These are phyloP conservation scores for Rhynchopsitta pachyrhyncha DNA, from an alignment of 2,113 vertebrate species.

Conservation along the genomic window DNA sequence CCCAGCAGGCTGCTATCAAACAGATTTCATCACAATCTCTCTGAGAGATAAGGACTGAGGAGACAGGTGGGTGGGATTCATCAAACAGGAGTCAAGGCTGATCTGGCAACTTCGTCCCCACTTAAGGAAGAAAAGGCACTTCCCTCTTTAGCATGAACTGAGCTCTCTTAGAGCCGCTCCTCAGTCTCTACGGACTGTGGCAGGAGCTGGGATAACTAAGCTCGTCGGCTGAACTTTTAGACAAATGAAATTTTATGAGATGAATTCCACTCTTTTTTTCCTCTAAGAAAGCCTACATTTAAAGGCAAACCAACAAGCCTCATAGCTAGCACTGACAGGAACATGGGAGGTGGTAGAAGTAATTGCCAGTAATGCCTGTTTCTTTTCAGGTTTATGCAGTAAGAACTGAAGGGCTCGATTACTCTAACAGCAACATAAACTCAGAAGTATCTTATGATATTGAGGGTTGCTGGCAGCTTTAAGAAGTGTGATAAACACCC, in stretches of 20 bases:
- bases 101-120: background rate
- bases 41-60: background rate
- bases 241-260: background rate
- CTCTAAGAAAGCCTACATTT: background rate
- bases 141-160: background rate
- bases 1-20: slow-evolving; percentile 3
- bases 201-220: background rate
- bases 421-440: slow-evolving; percentile 14
- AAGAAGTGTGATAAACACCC: background rate
- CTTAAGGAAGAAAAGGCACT: background rate
- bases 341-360: background rate
- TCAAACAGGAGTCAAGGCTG: background rate
- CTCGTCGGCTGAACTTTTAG: background rate
- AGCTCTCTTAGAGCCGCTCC: background rate
- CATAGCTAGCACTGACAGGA: background rate
- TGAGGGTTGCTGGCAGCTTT: background rate
- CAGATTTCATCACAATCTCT: background rate
- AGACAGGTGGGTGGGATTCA: background rate
- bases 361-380: background rate
- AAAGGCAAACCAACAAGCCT: background rate
- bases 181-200: background rate
- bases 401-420: background rate
- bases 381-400: background rate
- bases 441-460: background rate
- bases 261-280: background rate